Evolutionary conservation across 2,888 invertebrate species (phyloP), one percentile per base, ranked within the genome.

Genomic region (Colostygia pectinataria): DNA sequence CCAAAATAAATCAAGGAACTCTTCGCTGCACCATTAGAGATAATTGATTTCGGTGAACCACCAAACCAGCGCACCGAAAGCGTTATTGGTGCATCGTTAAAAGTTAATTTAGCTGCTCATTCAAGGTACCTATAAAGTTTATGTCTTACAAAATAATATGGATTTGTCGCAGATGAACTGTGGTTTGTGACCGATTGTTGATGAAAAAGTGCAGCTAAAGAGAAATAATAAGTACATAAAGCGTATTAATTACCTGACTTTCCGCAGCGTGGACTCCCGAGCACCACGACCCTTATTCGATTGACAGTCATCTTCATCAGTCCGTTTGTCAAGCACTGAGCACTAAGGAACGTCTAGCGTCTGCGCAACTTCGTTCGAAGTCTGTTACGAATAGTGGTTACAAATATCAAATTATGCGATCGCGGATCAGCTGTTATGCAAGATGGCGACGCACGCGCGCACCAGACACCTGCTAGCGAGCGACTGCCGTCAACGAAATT

Each of bases 191-290:
- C n/a, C n/a, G n/a, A n/a, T n/a, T n/a, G n/a, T n/a, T n/a, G n/a
- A n/a, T n/a, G n/a, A n/a, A n/a, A n/a, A n/a, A n/a, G n/a, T n/a
- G n/a, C n/a, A n/a, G n/a, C n/a, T n/a, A n/a, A n/a, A n/a, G n/a
- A n/a, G n/a, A n/a, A n/a, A n/a, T n/a, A n/a, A n/a, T n/a, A n/a
- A n/a, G n/a, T n/a, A n/a, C n/a, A n/a, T n/a, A n/a, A n/a, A n/a
- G n/a, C n/a, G n/a, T n/a, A n/a, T n/a, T n/a, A n/a, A 92, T 92
- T 84, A 95, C 95, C 95, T 70, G 94, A 94, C 90, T 95, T 95
- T 77, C 94, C 95, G 80, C 94, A 94, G 72, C 93, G 91, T 68
- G 94, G 91, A 85, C 93, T 93, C 71, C 95, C 95, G 71, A 95
- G 92, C 78, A 95, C 94, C 82, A 94, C 95, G 71, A 95, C 94